phyloP scores from a whole-genome alignment of 2,888 invertebrate genomes.

The Rotaria sp. region DNA sequence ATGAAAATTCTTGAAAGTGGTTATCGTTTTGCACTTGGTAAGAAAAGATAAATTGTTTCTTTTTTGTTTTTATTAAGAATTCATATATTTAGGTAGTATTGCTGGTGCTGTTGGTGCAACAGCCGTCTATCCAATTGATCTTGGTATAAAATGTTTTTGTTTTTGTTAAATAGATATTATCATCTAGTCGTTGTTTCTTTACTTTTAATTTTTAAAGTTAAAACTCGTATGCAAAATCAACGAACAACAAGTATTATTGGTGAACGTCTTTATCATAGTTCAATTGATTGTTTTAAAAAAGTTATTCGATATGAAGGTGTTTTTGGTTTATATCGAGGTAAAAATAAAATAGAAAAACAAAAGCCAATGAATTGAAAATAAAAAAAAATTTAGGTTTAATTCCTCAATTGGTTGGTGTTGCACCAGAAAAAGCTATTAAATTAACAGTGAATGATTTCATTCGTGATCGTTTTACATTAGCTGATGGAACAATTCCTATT shows the following conservation, averaged over 20 bases:
- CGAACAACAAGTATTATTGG: slow-evolving; percentile 88
- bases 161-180: neutral
- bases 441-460: slow-evolving; percentile 88
- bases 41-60: slow-evolving; percentile 62
- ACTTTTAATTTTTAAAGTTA: slow-evolving; percentile 61
- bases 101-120: slow-evolving; percentile 80
- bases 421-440: slow-evolving; percentile 98
- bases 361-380: neutral
- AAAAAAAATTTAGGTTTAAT: slow-evolving; percentile 59
- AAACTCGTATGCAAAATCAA: slow-evolving; percentile 98
- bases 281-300: slow-evolving; percentile 87
- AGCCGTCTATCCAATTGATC: slow-evolving; percentile 94
- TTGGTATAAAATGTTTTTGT: slow-evolving; percentile 36
- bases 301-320: slow-evolving; percentile 64
- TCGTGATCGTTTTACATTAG: slow-evolving; percentile 74
- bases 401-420: slow-evolving; percentile 94
- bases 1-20: slow-evolving; percentile 77
- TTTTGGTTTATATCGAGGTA: slow-evolving; percentile 71
- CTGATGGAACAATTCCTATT: slow-evolving; percentile 69
- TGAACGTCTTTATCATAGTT: slow-evolving; percentile 87
- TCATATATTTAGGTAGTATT: neutral
- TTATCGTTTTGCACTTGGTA: slow-evolving; percentile 73
- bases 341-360: neutral
- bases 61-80: neutral
- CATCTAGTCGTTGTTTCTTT: neutral